These are phyloP conservation scores for Leptarthrus brevirostris DNA, from an alignment of 2,888 invertebrate genomes.

Conservation along the genomic window DNA sequence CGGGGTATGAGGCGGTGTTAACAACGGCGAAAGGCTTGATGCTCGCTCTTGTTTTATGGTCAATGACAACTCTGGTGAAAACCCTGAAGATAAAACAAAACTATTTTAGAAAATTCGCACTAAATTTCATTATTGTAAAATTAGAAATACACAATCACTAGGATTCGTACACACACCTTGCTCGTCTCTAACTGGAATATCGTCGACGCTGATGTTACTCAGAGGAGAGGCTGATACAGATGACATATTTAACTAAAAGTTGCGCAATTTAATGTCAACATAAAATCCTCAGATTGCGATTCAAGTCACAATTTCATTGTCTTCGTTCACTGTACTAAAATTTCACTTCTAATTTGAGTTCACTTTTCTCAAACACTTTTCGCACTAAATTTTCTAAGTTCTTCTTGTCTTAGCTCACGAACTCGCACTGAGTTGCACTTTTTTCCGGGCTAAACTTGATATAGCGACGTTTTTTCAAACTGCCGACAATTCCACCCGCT, in stretches of 20 bases:
- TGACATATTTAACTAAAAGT: slow-evolving; percentile 66
- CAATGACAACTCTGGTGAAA: slow-evolving; percentile 71
- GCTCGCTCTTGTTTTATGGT: slow-evolving; percentile 74
- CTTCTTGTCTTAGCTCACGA: neutral
- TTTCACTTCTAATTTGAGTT: neutral
- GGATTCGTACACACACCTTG: slow-evolving; percentile 62
- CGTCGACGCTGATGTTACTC: slow-evolving; percentile 68
- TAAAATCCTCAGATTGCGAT: neutral
- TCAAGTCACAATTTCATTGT: slow-evolving; percentile 14
- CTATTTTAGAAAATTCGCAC: slow-evolving; percentile 13
- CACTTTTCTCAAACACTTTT: neutral
- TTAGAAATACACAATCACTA: slow-evolving; percentile 4
- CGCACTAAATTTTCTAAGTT: neutral
- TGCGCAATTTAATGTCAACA: neutral
- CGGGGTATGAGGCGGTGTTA: slow-evolving; percentile 81
- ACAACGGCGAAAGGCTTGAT: slow-evolving; percentile 70
- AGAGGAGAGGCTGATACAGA: slow-evolving; percentile 66
- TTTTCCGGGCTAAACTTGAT: slow-evolving; percentile 1
- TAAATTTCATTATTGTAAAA: neutral
- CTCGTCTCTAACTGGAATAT: slow-evolving; percentile 63
- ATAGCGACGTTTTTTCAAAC: neutral
- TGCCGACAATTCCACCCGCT: neutral
- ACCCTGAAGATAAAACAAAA: slow-evolving; percentile 66
- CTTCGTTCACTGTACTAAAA: slow-evolving; percentile 3
- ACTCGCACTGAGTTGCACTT: slow-evolving; percentile 28